Conservation (phyloP, 2,797 vertebrate genomes). For the Pelobates cultripes region DNA sequence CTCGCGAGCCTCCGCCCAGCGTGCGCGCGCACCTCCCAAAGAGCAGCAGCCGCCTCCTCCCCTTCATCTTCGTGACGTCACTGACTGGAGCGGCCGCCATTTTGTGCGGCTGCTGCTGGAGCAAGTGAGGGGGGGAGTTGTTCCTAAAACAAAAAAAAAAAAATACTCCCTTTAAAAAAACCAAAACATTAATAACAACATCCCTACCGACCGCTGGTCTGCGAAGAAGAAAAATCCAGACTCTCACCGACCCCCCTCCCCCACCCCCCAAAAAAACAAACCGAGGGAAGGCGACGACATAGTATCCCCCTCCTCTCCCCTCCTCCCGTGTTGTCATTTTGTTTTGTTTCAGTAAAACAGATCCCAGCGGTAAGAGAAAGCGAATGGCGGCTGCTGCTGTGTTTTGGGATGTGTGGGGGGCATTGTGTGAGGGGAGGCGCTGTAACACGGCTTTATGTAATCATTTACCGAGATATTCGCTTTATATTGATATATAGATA, state of each 20-base stretch:
- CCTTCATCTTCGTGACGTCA: constrained; percentile 15
- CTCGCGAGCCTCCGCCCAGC: too few species aligned
- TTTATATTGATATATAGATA: too few species aligned
- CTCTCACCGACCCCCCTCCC: neutral
- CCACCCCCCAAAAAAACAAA: neutral
- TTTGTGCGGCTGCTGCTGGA: constrained; percentile 57
- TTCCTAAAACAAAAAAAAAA: too few species aligned
- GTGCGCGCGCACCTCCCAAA: neutral
- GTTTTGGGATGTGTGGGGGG: neutral
- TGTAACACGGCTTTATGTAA: too few species aligned
- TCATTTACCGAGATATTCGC: too few species aligned
- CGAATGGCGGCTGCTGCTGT: neutral
- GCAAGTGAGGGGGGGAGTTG: neutral
- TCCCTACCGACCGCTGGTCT: neutral
- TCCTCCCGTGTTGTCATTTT: neutral
- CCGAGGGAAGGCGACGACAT: neutral
- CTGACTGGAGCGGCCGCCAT: constrained; percentile 62
- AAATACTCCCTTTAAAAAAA: too few species aligned
- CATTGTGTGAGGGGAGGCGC: neutral
- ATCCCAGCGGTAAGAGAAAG: constrained; percentile 16
- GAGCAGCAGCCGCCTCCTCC: neutral
- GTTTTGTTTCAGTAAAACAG: constrained; percentile 31
- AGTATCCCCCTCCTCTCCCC: neutral
- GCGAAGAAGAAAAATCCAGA: constrained; percentile 8
- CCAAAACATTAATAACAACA: too few species aligned